These are phyloP conservation scores for Gambusia holbrooki DNA, from an alignment of 2,113 vertebrate species.

Conservation along the genomic window DNA sequence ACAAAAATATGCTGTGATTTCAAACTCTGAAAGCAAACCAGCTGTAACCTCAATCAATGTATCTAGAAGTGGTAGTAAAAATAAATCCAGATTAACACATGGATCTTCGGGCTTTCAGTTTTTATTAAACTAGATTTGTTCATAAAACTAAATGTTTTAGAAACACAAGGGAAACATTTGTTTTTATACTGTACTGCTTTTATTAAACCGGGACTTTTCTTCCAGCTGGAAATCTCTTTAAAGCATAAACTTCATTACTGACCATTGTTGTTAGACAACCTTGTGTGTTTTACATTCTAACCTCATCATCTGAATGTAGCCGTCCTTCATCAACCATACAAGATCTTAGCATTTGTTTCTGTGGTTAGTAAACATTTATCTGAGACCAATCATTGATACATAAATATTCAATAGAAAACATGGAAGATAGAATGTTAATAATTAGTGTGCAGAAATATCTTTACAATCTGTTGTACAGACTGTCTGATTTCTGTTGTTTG, in stretches of 20 bases:
- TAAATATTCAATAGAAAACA: too few species aligned
- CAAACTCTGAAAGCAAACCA: too few species aligned
- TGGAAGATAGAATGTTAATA: too few species aligned
- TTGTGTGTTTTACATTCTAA: conserved; percentile 4
- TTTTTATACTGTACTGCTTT: conserved; percentile 18
- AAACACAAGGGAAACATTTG: neutral
- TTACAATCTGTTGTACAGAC: conserved; percentile 23
- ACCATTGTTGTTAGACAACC: conserved; percentile 9
- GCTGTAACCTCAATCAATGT: neutral
- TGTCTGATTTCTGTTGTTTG: conserved; percentile 34
- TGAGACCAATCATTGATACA: conserved; percentile 21
- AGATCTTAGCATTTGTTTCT: conserved; percentile 40
- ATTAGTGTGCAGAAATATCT: conserved; percentile 19
- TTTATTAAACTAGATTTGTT: conserved; percentile 14
- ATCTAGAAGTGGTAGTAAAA: neutral
- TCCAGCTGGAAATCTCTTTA: neutral
- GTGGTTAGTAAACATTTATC: conserved; percentile 30
- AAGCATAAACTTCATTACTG: neutral
- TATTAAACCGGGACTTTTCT: conserved; percentile 26
- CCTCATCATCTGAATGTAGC: too few species aligned
- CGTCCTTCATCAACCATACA: neutral
- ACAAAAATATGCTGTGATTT: neutral
- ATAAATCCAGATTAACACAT: neutral
- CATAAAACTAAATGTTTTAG: conserved; percentile 7
- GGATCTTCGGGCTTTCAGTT: neutral